Conservation (phyloP, 2,888 invertebrate species). For the Caenorhabditis macrosperma region DNA sequence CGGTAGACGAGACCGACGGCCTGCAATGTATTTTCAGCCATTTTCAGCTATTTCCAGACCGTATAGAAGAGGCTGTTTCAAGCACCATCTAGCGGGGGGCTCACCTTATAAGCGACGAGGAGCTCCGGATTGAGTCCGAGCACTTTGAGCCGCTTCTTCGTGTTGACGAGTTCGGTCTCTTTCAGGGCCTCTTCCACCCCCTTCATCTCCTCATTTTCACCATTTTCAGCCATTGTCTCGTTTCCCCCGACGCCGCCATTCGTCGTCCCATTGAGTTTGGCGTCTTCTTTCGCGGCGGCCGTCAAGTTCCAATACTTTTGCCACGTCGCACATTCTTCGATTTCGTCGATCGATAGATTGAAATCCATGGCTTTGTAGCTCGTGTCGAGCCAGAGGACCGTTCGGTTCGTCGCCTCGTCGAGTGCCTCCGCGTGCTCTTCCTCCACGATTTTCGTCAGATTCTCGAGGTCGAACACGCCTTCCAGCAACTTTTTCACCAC, state of each 20-base stretch:
- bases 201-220: slow-evolving; percentile 36
- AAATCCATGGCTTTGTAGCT: slow-evolving; percentile 75
- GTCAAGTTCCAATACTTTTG: slow-evolving; percentile 69
- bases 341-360: slow-evolving; percentile 68
- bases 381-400: slow-evolving; percentile 76
- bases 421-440: slow-evolving; percentile 62
- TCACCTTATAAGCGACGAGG: slow-evolving; percentile 71
- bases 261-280: too few relatives aligned
- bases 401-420: slow-evolving; percentile 62
- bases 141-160: slow-evolving; percentile 66
- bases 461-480: slow-evolving; percentile 56
- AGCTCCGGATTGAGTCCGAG: slow-evolving; percentile 73
- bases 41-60: too few relatives aligned
- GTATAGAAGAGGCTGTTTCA: neutral
- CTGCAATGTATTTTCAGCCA: slow-evolving; percentile 54
- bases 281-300: slow-evolving; percentile 8
- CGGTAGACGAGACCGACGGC: slow-evolving; percentile 74
- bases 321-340: slow-evolving; percentile 75
- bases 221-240: slow-evolving; percentile 41
- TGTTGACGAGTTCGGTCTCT: slow-evolving; percentile 70
- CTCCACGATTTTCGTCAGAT: slow-evolving; percentile 62
- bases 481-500: slow-evolving; percentile 60
- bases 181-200: slow-evolving; percentile 56
- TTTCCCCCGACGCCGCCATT: too few relatives aligned
- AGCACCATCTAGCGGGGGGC: neutral